phyloP scores from a whole-genome alignment of 1,140 invertebrate species.

The Leptopilina clavipes region DNA sequence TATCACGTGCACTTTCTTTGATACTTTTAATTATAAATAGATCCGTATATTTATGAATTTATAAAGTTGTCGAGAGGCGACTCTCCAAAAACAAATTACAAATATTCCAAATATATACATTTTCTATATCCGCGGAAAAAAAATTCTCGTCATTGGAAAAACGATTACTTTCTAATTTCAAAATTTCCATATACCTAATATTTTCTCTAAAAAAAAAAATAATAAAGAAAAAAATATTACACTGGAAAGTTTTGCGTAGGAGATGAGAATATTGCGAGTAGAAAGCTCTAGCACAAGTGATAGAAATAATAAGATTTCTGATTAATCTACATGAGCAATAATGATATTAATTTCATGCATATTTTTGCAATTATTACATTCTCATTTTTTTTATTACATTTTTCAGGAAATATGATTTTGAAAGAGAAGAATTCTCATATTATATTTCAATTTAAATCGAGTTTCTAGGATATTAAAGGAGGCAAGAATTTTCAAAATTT shows the following conservation, averaged over 20 bases:
- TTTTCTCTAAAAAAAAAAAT: background rate
- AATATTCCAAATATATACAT: background rate
- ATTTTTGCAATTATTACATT: background rate
- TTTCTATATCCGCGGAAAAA: background rate
- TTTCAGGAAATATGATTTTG: background rate
- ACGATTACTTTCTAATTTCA: slow-evolving; percentile 26
- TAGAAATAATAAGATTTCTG: slow-evolving; percentile 15
- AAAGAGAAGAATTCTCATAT: background rate
- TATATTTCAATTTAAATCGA: background rate
- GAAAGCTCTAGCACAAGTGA: slow-evolving; percentile 1
- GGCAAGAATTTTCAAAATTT: too few relatives aligned
- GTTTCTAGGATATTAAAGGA: background rate
- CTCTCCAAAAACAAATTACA: slow-evolving; percentile 11
- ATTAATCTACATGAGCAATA: slow-evolving; percentile 3
- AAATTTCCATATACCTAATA: background rate
- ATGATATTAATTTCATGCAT: slow-evolving; percentile 5
- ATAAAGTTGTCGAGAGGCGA: background rate
- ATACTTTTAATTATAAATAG: slow-evolving; percentile 9
- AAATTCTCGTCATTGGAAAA: background rate
- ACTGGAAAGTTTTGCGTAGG: slow-evolving; percentile 21
- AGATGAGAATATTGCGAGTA: slow-evolving; percentile 17
- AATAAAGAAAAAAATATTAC: background rate
- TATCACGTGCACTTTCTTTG: slow-evolving; percentile 21
- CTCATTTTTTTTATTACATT: background rate
- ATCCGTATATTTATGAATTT: slow-evolving; percentile 20